Evolutionary conservation across 1,140 invertebrate genomes (phyloP), one percentile per base, ranked within the genome.

Genomic region (Popillia japonica): DNA sequence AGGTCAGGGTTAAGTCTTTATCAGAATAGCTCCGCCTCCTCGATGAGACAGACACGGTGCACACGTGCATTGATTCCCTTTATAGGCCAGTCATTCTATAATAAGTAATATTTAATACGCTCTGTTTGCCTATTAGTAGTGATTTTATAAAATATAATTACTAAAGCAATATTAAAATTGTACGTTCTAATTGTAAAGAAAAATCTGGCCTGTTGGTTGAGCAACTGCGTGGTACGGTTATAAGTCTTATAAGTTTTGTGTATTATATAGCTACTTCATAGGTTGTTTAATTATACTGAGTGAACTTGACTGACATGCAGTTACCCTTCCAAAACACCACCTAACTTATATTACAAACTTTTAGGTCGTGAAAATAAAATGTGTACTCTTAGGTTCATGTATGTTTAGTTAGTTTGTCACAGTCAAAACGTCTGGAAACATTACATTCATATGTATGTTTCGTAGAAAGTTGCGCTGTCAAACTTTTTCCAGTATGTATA

Each of bases 1-100:
- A 82, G 82, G 82, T 82, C 82, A 82, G 78, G 82, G 82, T 80
- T 81, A 78, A 78, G 72, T 81, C 75, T 80, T 80, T 80, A 80
- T 80, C 79, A 80, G 79, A 78, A 76, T 76, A 40, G 77, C 79
- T 68, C 79, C 77, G 55, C 79, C 78, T 79, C 78, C 76, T 40
- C 78, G 72, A 72, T 77, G 76, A 72, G 55, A 78, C 77, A 77
- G 42, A 73, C 68, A 17, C 27, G 27, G 27, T 34, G 17, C 34
- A 9, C 77, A 77, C 76, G 76, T 77, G 55, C 76, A 68, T 68
- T 68, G 61, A 68, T 20, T 68, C 61, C 22, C 61, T 10, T 68
- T 68, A 68, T 68, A 68, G 48, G 17, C 48, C 27, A 34, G 27
- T 34, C 27, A 34, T 34, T 34, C 27, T 34, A 4, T 34, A 1